Percentiles rank a stretch among this genome's conserved stretches.
Evolutionary conservation across 2,888 invertebrate genomes (phyloP).

Genomic region (Mystacides longicornis): DNA sequence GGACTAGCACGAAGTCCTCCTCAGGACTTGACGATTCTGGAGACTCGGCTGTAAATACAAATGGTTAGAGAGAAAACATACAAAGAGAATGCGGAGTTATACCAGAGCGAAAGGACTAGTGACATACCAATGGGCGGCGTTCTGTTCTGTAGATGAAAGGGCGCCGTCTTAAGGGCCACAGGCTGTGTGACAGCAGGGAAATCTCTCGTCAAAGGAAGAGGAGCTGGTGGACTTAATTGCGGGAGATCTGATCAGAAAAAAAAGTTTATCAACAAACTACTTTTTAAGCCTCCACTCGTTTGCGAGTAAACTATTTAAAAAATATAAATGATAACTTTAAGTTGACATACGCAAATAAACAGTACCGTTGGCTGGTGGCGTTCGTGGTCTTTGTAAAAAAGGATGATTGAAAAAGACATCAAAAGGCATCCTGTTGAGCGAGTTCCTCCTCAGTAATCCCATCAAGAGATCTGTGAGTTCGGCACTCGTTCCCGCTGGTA

Average conservation of each 20-base stretch:
- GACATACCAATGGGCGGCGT: slow-evolving; percentile 16
- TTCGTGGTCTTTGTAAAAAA: slow-evolving; percentile 67
- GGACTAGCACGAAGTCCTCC: slow-evolving; percentile 79
- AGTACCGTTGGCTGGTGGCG: slow-evolving; percentile 28
- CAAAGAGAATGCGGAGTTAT: background rate
- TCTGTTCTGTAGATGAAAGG: slow-evolving; percentile 27
- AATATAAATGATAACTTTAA: background rate
- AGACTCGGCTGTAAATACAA: slow-evolving; percentile 37
- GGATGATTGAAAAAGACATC: slow-evolving; percentile 93
- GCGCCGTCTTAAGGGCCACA: slow-evolving; percentile 24
- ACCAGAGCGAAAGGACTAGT: too few relatives aligned
- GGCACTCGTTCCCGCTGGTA: slow-evolving; percentile 88
- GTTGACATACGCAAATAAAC: background rate
- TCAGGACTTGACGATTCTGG: slow-evolving; percentile 59
- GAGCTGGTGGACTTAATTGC: slow-evolving; percentile 21
- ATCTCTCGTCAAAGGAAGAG: slow-evolving; percentile 12
- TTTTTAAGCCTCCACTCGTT: too few relatives aligned
- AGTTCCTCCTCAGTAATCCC: slow-evolving; percentile 83
- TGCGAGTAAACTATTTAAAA: background rate
- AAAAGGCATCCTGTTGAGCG: slow-evolving; percentile 93
- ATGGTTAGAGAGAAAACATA: background rate
- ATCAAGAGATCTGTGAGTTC: slow-evolving; percentile 81
- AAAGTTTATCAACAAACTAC: slow-evolving; percentile 5
- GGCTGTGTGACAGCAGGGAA: slow-evolving; percentile 18
- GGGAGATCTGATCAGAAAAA: slow-evolving; percentile 16